Conservation (phyloP, 1,140 invertebrate species). For the Vanessa tameamea region DNA sequence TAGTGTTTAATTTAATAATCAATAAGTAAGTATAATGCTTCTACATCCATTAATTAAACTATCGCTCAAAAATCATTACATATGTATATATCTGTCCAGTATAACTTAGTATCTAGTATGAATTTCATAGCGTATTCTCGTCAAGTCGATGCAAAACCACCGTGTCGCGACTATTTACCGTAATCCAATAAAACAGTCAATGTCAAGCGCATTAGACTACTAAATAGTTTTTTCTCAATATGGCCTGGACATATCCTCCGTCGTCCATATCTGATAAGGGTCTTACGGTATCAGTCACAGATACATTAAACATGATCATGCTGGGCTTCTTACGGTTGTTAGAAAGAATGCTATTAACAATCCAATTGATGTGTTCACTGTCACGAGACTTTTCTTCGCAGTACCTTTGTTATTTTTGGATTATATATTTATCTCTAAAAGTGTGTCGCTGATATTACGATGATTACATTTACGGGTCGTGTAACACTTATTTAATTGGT, state of each 20-base stretch:
- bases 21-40: too few relatives aligned
- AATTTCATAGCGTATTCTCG: too few relatives aligned
- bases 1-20: too few relatives aligned
- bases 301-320: constrained; percentile 26
- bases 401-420: too few relatives aligned
- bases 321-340: not conserved
- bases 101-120: too few relatives aligned
- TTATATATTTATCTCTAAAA: not conserved
- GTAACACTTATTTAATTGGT: too few relatives aligned
- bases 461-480: too few relatives aligned
- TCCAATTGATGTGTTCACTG: not conserved
- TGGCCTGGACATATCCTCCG: constrained; percentile 5
- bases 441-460: not conserved
- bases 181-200: constrained; percentile 4
- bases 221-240: constrained; percentile 13
- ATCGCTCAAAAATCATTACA: too few relatives aligned
- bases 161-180: not conserved
- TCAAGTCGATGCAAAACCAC: not conserved
- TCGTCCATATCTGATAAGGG: constrained; percentile 13
- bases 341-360: not conserved
- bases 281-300: constrained; percentile 25
- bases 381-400: not conserved
- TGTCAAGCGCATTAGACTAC: not conserved
- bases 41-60: too few relatives aligned
- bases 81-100: too few relatives aligned